Base-by-base conservation (phyloP, 2,113 vertebrate species). In the Malurus melanocephalus region DNA sequence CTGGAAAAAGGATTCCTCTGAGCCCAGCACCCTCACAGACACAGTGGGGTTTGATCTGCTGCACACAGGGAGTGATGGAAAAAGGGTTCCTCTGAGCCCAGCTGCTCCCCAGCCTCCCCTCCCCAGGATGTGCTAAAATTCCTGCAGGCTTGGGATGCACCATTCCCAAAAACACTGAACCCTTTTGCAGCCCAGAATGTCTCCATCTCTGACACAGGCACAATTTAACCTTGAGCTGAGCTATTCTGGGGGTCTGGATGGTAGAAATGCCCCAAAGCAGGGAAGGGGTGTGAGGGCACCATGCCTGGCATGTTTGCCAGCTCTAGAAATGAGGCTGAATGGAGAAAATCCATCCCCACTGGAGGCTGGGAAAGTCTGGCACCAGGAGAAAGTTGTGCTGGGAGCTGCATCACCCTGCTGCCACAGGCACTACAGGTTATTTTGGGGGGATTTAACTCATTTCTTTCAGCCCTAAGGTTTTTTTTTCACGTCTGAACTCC, bases 41-140 rank as follows among this genome's bases (percentile, higher is more conserved):
- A 26, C 8, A 0, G 2, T 38, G 38, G 40, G 35, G 8, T 77
- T 82, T 32, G 21, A 81, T 7, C 30, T 21, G 2, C 0, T 28
- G 40, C 46, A 42, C 46, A n/a, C 0, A 38, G 43, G 40, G 11
- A 45, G n/a, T 3, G 61, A 33, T 73, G 72, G 30, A 7, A 64
- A 38, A 59, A 48, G 26, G 8, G 12, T 60, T 67, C 30, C 53
- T 64, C 45, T 13, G 20, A 67, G 38, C 6, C 9, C 51, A 45
- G 57, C 43, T 52, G 51, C 56, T 11, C 21, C n/a, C 48, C 4
- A 8, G 18, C 26, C 28, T 22, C 61, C 38, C 38, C 38, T 38
- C 38, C 38, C 38, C 38, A 38, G 38, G n/a, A 32, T 26, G 49
- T 28, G 53, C 28, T 35, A 0, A 16, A 86, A 75, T 23, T 33